Percentiles rank a stretch among this genome's conserved stretches.
Conservation (phyloP, 1,140 invertebrate species). For the Drosophila littoralis region DNA sequence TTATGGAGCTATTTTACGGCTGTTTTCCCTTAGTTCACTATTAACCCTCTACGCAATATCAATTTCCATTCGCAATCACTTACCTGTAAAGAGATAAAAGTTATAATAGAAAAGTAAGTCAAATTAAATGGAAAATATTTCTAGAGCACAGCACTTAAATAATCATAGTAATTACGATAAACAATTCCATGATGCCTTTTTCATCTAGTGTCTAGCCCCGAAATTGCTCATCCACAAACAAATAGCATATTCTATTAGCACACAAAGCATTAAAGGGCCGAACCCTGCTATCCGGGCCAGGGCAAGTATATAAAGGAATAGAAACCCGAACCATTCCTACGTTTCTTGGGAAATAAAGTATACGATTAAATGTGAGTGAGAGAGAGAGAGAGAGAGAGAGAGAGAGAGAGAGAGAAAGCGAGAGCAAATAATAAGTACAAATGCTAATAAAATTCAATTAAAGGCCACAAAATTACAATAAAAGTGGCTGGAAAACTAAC, state of each 20-base stretch:
- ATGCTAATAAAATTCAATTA: constrained; percentile 84
- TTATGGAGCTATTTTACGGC: background rate
- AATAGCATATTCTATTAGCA: constrained; percentile 46
- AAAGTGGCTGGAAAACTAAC: constrained; percentile 72
- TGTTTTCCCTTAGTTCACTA: background rate
- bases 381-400: too few relatives aligned
- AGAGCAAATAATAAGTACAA: constrained; percentile 77
- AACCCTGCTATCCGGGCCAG: background rate
- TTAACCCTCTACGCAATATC: background rate
- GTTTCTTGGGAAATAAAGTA: constrained; percentile 58
- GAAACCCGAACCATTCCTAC: background rate
- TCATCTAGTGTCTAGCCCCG: constrained; percentile 3
- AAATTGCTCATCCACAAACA: constrained; percentile 32
- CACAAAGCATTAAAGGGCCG: constrained; percentile 11
- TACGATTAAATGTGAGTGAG: constrained; percentile 63
- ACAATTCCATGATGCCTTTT: constrained; percentile 18
- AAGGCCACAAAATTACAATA: constrained; percentile 82
- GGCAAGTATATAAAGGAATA: background rate
- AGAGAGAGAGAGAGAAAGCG: background rate
- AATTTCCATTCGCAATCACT: constrained; percentile 1
- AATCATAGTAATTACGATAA: constrained; percentile 38
- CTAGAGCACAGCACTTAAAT: constrained; percentile 13
- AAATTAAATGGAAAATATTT: constrained; percentile 1
- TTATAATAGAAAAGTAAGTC: constrained; percentile 25
- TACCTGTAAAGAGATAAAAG: constrained; percentile 33